phyloP scores from a whole-genome alignment of 1,140 invertebrate species.

The Anoplophora glabripennis region DNA sequence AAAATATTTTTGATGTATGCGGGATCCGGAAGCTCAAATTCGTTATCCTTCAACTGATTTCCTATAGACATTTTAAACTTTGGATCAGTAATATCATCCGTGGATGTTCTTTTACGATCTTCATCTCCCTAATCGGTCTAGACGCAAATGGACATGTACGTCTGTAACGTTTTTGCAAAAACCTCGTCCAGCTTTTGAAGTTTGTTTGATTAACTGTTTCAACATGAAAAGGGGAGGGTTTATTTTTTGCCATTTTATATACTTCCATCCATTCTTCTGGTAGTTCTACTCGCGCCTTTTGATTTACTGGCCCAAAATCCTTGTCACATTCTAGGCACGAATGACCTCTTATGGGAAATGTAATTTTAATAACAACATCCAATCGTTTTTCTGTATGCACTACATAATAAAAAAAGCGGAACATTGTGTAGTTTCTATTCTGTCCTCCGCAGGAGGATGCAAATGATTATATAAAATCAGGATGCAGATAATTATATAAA shows the following conservation, averaged over 20 bases:
- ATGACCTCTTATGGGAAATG: slow-evolving; percentile 29
- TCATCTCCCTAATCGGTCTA: no score
- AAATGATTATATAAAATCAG: slow-evolving; percentile 28
- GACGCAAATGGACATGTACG: no score
- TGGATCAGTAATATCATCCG: no score
- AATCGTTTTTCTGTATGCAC: slow-evolving; percentile 15
- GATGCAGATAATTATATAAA: slow-evolving; percentile 28
- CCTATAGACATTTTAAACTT: no score
- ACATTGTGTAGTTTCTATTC: slow-evolving; percentile 34
- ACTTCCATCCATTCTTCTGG: slow-evolving; percentile 30
- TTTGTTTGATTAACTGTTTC: not conserved
- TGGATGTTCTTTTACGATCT: no score
- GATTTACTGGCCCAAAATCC: slow-evolving; percentile 33
- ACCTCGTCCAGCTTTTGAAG: no score
- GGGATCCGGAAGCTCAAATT: no score
- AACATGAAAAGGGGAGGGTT: slow-evolving; percentile 25
- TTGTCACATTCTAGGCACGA: slow-evolving; percentile 39
- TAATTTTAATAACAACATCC: slow-evolving; percentile 21
- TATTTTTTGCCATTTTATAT: slow-evolving; percentile 20
- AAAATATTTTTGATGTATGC: no score
- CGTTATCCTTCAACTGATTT: no score
- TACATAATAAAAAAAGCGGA: slow-evolving; percentile 20
- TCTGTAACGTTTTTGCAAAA: no score
- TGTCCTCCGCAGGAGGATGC: slow-evolving; percentile 37
- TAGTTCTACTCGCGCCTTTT: slow-evolving; percentile 29